Percentiles rank a stretch among this genome's conserved stretches.
phyloP scores from a whole-genome alignment of 2,113 vertebrate species.

The Thamnaconus septentrionalis region DNA sequence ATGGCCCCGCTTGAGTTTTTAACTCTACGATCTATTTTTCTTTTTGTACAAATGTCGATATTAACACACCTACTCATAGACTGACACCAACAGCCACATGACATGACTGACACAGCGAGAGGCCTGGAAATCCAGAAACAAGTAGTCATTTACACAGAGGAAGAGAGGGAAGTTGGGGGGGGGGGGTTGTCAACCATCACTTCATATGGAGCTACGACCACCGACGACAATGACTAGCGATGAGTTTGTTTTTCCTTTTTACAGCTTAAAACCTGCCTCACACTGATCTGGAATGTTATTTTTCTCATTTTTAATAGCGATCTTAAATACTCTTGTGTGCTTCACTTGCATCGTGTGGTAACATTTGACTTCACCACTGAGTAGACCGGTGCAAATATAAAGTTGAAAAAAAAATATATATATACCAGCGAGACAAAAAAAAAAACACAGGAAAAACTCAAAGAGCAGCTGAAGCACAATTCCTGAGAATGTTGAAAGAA shows the following conservation, averaged over 20 bases:
- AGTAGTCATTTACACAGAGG: slow-evolving; percentile 52
- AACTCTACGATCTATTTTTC: slow-evolving; percentile 10
- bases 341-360: slow-evolving; percentile 26
- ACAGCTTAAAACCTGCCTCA: slow-evolving; percentile 40
- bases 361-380: too few relatives aligned
- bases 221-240: slow-evolving; percentile 58
- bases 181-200: slow-evolving; percentile 60
- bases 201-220: slow-evolving; percentile 56
- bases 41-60: slow-evolving; percentile 50
- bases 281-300: slow-evolving; percentile 52
- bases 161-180: slow-evolving; percentile 40
- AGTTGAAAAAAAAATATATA: too few relatives aligned
- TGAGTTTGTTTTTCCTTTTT: slow-evolving; percentile 31
- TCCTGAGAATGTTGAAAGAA: too few relatives aligned
- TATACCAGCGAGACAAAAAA: too few relatives aligned
- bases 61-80: slow-evolving; percentile 65
- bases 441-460: too few relatives aligned
- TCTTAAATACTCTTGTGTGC: slow-evolving; percentile 47
- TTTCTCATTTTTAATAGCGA: slow-evolving; percentile 44
- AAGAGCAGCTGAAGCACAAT: too few relatives aligned
- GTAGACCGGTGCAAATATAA: too few relatives aligned
- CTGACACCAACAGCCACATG: slow-evolving; percentile 62
- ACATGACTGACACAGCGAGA: slow-evolving; percentile 57
- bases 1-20: too few relatives aligned
- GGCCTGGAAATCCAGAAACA: slow-evolving; percentile 54